Conservation (phyloP, 1,140 invertebrate species). For the Lutraria rhynchaena region DNA sequence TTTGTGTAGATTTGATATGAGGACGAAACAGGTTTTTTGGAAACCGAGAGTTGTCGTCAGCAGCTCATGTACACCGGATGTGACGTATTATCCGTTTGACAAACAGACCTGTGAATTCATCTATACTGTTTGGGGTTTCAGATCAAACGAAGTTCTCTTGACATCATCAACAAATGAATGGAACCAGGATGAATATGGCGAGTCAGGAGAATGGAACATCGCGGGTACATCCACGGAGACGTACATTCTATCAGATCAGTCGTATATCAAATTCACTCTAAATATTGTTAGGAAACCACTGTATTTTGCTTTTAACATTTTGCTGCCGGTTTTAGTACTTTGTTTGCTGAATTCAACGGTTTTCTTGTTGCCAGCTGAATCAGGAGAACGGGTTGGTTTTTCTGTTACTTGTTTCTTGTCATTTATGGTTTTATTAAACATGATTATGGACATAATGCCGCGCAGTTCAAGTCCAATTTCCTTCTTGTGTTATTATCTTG, state of each 20-base stretch:
- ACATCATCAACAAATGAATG: slow-evolving; percentile 4
- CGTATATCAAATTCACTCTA: slow-evolving; percentile 49
- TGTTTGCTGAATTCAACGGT: slow-evolving; percentile 58
- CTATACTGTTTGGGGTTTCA: slow-evolving; percentile 55
- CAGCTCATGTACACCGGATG: slow-evolving; percentile 50
- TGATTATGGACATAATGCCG: slow-evolving; percentile 58
- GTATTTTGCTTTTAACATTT: slow-evolving; percentile 61
- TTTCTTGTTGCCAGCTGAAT: slow-evolving; percentile 59
- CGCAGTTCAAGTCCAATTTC: slow-evolving; percentile 52
- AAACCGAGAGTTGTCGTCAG: slow-evolving; percentile 53
- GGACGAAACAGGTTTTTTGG: slow-evolving; percentile 33
- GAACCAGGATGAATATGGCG: slow-evolving; percentile 36
- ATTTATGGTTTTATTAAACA: slow-evolving; percentile 60
- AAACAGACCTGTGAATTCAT: slow-evolving; percentile 51
- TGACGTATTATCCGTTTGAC: slow-evolving; percentile 60
- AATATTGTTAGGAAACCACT: slow-evolving; percentile 50
- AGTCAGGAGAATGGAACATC: slow-evolving; percentile 55
- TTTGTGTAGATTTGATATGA: slow-evolving; percentile 30
- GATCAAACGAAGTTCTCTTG: slow-evolving; percentile 38
- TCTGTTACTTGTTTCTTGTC: slow-evolving; percentile 59
- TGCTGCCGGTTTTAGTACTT: slow-evolving; percentile 58
- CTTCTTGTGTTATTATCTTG: slow-evolving; percentile 46
- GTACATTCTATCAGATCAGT: background rate
- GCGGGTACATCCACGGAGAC: slow-evolving; percentile 31
- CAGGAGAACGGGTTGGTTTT: slow-evolving; percentile 62